These are phyloP conservation scores for Phorcus lineatus DNA, from an alignment of 2,888 invertebrate species.

Conservation along the genomic window DNA sequence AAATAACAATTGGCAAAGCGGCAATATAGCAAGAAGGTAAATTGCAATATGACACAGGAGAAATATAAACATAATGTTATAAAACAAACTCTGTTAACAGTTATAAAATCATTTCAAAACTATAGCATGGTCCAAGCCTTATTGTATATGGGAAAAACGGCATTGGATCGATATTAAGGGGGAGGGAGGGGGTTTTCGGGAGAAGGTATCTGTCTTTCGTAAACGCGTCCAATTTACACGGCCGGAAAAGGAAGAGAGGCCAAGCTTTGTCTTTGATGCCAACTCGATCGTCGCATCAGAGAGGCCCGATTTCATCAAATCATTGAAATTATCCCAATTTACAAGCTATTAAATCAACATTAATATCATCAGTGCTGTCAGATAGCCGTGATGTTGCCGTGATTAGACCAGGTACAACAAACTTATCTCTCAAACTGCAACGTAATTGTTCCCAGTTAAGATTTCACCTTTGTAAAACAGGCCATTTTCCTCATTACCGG, in stretches of 20 bases:
- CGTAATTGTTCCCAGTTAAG: neutral
- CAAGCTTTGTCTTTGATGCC: neutral
- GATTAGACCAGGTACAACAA: neutral
- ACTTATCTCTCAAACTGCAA: conserved; percentile 2
- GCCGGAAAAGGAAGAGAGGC: neutral
- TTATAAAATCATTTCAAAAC: too few relatives aligned
- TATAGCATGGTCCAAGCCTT: too few relatives aligned
- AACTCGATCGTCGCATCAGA: neutral
- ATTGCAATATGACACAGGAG: too few relatives aligned
- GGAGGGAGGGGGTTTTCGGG: too few relatives aligned
- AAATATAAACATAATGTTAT: too few relatives aligned
- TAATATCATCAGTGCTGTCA: conserved; percentile 4
- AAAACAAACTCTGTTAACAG: too few relatives aligned
- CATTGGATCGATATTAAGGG: too few relatives aligned
- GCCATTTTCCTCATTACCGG: neutral
- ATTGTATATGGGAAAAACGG: too few relatives aligned
- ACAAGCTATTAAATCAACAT: conserved; percentile 13
- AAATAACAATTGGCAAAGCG: too few relatives aligned
- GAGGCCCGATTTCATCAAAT: conserved; percentile 8
- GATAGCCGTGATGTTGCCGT: neutral
- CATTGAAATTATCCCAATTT: conserved; percentile 4
- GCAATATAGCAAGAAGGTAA: too few relatives aligned
- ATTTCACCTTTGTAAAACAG: conserved; percentile 4
- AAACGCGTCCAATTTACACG: neutral
- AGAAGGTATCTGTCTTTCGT: too few relatives aligned